Evolutionary conservation across 2,888 invertebrate genomes (phyloP).

Genomic region (Oasisia sp.): DNA sequence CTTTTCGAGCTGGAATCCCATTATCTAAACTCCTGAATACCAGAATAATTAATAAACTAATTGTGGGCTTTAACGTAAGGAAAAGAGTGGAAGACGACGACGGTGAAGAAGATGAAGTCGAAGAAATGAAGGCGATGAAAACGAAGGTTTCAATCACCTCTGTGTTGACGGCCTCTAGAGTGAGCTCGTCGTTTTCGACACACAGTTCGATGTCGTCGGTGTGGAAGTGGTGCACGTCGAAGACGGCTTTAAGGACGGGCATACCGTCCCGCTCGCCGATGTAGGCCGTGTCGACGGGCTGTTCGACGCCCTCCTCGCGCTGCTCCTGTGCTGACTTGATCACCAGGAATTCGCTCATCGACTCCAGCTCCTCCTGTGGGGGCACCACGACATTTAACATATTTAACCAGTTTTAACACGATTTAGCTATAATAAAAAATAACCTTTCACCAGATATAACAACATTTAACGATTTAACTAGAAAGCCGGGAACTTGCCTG

Average conservation of each 20-base stretch:
- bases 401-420: not conserved
- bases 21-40: too few relatives aligned
- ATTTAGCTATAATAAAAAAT: not conserved
- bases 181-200: constrained; percentile 37
- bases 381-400: not conserved
- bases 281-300: constrained; percentile 47
- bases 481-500: not conserved
- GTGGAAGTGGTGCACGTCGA: constrained; percentile 45
- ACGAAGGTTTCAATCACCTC: constrained; percentile 24
- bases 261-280: constrained; percentile 42
- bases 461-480: not conserved
- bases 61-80: too few relatives aligned
- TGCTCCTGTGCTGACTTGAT: constrained; percentile 46
- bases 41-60: too few relatives aligned
- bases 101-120: too few relatives aligned
- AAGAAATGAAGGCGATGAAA: not conserved
- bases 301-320: constrained; percentile 42
- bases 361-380: constrained; percentile 43
- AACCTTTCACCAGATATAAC: too few relatives aligned
- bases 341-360: constrained; percentile 46
- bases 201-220: constrained; percentile 42
- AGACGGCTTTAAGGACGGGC: constrained; percentile 44
- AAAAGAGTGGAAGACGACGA: too few relatives aligned
- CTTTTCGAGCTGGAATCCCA: too few relatives aligned
- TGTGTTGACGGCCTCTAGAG: constrained; percentile 38